Base-by-base conservation (phyloP, 2,888 invertebrate genomes). In the Dolichopus griseipennis region DNA sequence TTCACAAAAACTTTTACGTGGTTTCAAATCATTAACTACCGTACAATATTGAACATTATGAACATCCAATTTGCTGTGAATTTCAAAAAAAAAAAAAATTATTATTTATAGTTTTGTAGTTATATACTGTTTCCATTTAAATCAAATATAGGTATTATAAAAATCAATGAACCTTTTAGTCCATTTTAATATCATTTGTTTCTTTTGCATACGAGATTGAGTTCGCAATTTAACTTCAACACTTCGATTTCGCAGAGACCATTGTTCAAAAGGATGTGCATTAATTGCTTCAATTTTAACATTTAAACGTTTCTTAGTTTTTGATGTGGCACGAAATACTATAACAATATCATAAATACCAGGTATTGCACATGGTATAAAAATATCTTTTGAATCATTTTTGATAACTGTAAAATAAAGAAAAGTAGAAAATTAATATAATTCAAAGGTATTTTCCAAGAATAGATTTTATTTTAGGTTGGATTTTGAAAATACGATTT, bases 111-210 rank as follows among this genome's bases (percentile, higher is more conserved):
- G 52, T n/a, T 61, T 61, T 61, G 15, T 8, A 61, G 12, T 15
- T 15, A 61, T n/a, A 8, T 5, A 8, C 15, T 61, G 5, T 5
- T n/a, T 5, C 12, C 5, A 61, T n/a, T 61, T 21, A 62, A 62
- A 3, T 21, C 20, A 62, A 22, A n/a, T n/a, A n/a, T n/a, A n/a
- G n/a, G n/a, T n/a, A n/a, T n/a, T n/a, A n/a, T n/a, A 61, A 34
- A 61, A 61, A 61, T 6, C 34, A 65, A 52, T 27, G 72, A 67
- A 78, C 78, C 78, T 78, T 72, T 76, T 78, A 69, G 79, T 79
- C 81, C 81, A 81, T 72, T 81, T 81, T 69, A 81, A 76, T 68
- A 79, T 78, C 78, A 80, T 78, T 72, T 81, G 80, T 62, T 78
- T 78, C 71, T 80, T 81, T 21, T 79, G 76, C 66, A 81, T 77